Evolutionary conservation across 1,140 invertebrate genomes (phyloP).

Genomic region (Drosophila mayri): DNA sequence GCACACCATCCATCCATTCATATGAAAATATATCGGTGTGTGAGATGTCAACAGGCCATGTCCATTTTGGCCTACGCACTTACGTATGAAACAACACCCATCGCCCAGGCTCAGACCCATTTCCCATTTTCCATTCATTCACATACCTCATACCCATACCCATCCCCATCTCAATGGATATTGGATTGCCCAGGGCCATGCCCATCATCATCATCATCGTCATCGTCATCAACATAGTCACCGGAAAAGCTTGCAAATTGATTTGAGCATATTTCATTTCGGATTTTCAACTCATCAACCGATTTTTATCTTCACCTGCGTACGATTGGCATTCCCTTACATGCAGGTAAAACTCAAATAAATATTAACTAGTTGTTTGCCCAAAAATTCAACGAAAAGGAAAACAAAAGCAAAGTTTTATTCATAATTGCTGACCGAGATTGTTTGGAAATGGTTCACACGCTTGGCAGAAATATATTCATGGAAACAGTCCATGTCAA

Average conservation of each 20-base stretch:
- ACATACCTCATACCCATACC: neutral
- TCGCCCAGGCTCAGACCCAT: constrained; percentile 3
- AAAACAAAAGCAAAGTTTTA: neutral
- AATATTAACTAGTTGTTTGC: constrained; percentile 29
- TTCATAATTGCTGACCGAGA: constrained; percentile 16
- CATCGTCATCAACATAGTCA: constrained; percentile 26
- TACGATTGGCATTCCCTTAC: constrained; percentile 34
- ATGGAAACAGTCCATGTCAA: neutral
- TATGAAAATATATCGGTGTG: constrained; percentile 51
- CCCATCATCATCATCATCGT: constrained; percentile 4
- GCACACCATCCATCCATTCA: constrained; percentile 17
- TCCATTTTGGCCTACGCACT: constrained; percentile 57
- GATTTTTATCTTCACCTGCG: constrained; percentile 48
- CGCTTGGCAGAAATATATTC: constrained; percentile 10
- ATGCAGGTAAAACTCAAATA: constrained; percentile 39
- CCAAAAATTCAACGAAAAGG: constrained; percentile 1
- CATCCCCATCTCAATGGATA: neutral
- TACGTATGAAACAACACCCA: constrained; percentile 16
- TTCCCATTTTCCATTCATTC: neutral
- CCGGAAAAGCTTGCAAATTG: constrained; percentile 61
- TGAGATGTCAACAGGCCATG: constrained; percentile 67
- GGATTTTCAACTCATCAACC: constrained; percentile 41
- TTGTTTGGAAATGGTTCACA: constrained; percentile 26
- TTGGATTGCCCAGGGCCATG: constrained; percentile 1
- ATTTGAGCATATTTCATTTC: constrained; percentile 68